Percentiles rank a stretch among this genome's conserved stretches.
phyloP scores from a whole-genome alignment of 2,113 vertebrate genomes.

The Oryzias celebensis region DNA sequence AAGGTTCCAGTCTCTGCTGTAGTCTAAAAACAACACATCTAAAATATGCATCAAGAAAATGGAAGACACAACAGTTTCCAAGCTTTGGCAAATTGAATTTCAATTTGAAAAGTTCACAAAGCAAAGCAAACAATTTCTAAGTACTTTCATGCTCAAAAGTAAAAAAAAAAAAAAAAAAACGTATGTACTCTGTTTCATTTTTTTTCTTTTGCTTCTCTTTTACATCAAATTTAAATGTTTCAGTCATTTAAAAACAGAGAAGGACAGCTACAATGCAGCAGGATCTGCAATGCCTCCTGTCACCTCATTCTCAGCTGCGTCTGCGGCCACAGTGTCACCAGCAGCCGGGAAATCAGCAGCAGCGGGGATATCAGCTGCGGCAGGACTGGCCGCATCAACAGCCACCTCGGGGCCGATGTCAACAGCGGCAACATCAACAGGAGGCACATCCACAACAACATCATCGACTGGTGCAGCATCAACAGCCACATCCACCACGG shows the following conservation, averaged over 20 bases:
- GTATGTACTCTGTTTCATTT: not conserved
- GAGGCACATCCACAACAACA: constrained; percentile 26
- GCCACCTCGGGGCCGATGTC: constrained; percentile 40
- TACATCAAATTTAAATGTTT: constrained; percentile 3
- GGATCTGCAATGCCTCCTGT: constrained; percentile 15
- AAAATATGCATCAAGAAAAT: not conserved
- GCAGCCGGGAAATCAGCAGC: constrained; percentile 23
- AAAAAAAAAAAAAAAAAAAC: constrained; percentile 1
- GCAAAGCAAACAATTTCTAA: not conserved
- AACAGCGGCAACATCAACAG: constrained; percentile 34
- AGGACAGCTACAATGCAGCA: constrained; percentile 28
- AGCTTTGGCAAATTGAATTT: not conserved
- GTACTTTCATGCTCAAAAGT: too few species aligned
- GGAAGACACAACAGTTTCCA: too few species aligned
- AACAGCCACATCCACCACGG: constrained; percentile 14
- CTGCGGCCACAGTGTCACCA: constrained; percentile 6
- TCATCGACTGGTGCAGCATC: constrained; percentile 33
- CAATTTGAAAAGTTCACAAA: not conserved
- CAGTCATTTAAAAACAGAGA: not conserved
- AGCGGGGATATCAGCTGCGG: not conserved
- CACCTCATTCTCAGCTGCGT: constrained; percentile 19
- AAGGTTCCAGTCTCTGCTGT: not conserved
- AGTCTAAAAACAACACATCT: not conserved
- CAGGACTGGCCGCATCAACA: constrained; percentile 18
- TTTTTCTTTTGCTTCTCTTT: constrained; percentile 2